phyloP scores from a whole-genome alignment of 92 coral and sea anemone species.

The Desmophyllum pertusum region DNA sequence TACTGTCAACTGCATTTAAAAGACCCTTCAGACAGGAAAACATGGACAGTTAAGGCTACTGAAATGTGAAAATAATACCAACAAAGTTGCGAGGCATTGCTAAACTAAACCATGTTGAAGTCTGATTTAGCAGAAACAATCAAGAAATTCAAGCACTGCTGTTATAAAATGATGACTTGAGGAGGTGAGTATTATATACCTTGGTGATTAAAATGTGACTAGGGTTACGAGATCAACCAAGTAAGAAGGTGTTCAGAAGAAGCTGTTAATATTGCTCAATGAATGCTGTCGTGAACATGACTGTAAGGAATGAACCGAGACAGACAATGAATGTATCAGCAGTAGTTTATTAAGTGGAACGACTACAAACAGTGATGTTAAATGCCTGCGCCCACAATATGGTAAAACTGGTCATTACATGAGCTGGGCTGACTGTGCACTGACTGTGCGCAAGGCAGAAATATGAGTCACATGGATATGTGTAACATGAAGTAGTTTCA shows the following conservation, averaged over 20 bases:
- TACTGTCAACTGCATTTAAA: not conserved
- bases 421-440: constrained; percentile 15
- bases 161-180: not conserved
- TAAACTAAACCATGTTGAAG: not conserved
- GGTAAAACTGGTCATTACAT: constrained; percentile 8
- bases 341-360: constrained; percentile 74
- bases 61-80: not conserved
- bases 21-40: constrained; percentile 1
- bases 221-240: not conserved
- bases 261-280: not conserved
- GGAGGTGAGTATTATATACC: not conserved
- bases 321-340: constrained; percentile 68
- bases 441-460: constrained; percentile 13
- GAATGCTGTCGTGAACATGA: constrained; percentile 30
- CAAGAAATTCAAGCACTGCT: not conserved
- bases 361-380: constrained; percentile 45
- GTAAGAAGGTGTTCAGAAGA: not conserved
- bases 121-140: not conserved
- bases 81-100: not conserved
- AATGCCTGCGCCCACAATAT: constrained; percentile 26
- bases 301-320: constrained; percentile 54
- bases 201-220: not conserved
- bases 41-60: not conserved
- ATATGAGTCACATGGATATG: constrained; percentile 34
- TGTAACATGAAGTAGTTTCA: constrained; percentile 46